Evolutionary conservation across 2,113 vertebrate genomes (phyloP).

Genomic region (Entelurus aequoreus): DNA sequence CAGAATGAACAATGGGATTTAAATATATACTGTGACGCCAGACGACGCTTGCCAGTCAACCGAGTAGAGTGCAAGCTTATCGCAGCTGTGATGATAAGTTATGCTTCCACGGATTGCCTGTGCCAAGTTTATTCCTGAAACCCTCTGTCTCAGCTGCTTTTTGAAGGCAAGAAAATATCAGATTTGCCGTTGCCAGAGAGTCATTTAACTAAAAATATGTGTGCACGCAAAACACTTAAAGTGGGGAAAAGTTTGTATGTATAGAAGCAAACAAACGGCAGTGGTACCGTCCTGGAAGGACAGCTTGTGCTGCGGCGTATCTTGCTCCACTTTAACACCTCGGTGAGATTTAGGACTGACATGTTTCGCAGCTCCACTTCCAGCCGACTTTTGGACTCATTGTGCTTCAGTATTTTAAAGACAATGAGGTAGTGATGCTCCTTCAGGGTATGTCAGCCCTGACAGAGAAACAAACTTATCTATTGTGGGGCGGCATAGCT

Average conservation of each 20-base stretch:
- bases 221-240: constrained; percentile 18
- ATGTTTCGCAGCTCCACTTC: not conserved
- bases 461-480: not conserved
- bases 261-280: constrained; percentile 7
- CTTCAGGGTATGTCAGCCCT: not conserved
- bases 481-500: too few relatives aligned
- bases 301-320: not conserved
- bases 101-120: constrained; percentile 17
- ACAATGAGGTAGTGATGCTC: not conserved
- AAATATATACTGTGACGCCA: constrained; percentile 1
- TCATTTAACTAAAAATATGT: constrained; percentile 37
- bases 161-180: constrained; percentile 26
- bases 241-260: constrained; percentile 41
- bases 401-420: not conserved
- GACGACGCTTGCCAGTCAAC: constrained; percentile 17
- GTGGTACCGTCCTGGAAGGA: not conserved
- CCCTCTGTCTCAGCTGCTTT: constrained; percentile 47
- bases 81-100: constrained; percentile 32
- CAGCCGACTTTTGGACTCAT: not conserved
- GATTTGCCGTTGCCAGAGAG: constrained; percentile 31
- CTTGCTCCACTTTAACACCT: constrained; percentile 5
- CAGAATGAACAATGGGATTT: not conserved
- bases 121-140: constrained; percentile 47
- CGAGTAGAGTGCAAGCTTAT: constrained; percentile 30
- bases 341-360: constrained; percentile 2